phyloP scores from a whole-genome alignment of 2,797 vertebrate species.

The Poeciliopsis presidionis region DNA sequence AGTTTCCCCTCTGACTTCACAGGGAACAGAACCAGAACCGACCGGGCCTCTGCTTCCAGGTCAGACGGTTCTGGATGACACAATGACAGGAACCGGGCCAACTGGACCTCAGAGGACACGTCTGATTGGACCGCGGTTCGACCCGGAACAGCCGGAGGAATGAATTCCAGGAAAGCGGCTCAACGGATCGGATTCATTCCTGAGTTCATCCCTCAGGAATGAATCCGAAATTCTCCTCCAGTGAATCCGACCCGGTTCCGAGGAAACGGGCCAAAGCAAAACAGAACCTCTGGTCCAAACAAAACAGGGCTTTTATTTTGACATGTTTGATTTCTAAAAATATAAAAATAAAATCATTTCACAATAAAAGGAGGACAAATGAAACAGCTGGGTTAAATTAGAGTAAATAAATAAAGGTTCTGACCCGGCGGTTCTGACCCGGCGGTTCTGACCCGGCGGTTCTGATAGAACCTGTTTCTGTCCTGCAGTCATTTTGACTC shows the following conservation, averaged over 20 bases:
- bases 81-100: not conserved
- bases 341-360: constrained; percentile 25
- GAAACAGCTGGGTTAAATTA: not conserved
- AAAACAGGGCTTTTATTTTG: constrained; percentile 45
- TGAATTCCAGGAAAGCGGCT: not conserved
- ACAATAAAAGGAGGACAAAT: not conserved
- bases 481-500: not conserved
- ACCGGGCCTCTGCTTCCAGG: not conserved
- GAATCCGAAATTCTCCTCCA: not conserved
- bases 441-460: not conserved
- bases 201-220: constrained; percentile 2
- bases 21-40: not conserved
- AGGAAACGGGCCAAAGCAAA: not conserved
- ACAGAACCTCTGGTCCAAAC: not conserved
- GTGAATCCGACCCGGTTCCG: not conserved
- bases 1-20: not conserved
- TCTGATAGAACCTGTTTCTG: not conserved
- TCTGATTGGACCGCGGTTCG: not conserved
- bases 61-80: not conserved
- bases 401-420: constrained; percentile 2
- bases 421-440: not conserved
- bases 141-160: not conserved
- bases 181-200: not conserved
- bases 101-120: not conserved
- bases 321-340: not conserved